Evolutionary conservation across 2,888 invertebrate genomes (phyloP).

Genomic region (Drosophila conformis): DNA sequence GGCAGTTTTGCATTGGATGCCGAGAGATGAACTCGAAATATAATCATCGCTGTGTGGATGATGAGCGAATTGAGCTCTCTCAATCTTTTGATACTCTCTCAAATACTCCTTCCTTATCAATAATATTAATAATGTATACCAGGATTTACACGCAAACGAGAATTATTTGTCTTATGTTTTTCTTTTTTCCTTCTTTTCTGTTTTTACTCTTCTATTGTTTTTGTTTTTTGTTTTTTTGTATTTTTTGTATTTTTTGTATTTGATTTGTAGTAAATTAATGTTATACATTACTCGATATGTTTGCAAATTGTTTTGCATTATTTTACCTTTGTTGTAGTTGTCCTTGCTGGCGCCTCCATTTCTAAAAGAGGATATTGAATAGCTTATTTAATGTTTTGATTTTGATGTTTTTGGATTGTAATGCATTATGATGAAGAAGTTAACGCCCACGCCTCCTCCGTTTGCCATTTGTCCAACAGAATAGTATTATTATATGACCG

Average conservation of each 20-base stretch:
- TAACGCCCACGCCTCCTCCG: conserved; percentile 31
- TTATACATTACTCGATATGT: conserved; percentile 84
- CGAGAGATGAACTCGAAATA: conserved; percentile 22
- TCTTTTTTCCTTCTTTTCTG: not conserved
- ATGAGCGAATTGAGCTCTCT: conserved; percentile 21
- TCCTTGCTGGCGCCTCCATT: conserved; percentile 96
- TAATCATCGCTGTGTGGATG: conserved; percentile 12
- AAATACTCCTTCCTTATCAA: conserved; percentile 6
- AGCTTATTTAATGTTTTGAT: conserved; percentile 83
- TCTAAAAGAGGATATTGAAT: conserved; percentile 86
- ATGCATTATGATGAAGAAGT: conserved; percentile 67
- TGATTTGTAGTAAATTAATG: conserved; percentile 75
- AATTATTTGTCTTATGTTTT: conserved; percentile 2
- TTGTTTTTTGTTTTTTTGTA: conserved; percentile 9
- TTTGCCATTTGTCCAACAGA: conserved; percentile 31
- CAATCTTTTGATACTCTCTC: conserved; percentile 5
- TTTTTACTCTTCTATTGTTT: conserved; percentile 21
- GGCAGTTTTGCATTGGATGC: conserved; percentile 18
- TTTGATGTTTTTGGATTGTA: conserved; percentile 69
- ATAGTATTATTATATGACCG: conserved; percentile 9
- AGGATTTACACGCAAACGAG: conserved; percentile 14
- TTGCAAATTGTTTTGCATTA: conserved; percentile 83
- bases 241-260: conserved; percentile 30
- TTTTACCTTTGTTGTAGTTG: conserved; percentile 98
- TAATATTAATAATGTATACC: conserved; percentile 16